Evolutionary conservation across 2,113 vertebrate genomes (phyloP).

Genomic region (Oceanites oceanicus): DNA sequence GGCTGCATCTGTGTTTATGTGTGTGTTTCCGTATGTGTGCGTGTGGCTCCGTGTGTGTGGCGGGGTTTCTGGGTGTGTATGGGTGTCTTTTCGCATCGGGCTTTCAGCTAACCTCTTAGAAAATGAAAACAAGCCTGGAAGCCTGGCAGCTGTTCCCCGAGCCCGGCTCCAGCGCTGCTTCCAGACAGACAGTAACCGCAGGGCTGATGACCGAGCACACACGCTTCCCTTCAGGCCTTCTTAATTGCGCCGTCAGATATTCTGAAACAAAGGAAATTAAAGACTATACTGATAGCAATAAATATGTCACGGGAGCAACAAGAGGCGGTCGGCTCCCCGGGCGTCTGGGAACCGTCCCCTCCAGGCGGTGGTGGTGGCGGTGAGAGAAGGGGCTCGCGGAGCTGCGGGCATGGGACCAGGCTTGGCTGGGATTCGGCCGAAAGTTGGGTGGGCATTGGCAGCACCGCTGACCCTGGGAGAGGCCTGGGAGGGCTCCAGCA

Average conservation of each 20-base stretch:
- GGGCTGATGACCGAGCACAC: conserved; percentile 45
- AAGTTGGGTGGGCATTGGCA: conserved; percentile 34
- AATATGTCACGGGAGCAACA: conserved; percentile 1
- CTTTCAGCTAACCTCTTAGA: conserved; percentile 18
- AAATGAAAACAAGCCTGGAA: conserved; percentile 47
- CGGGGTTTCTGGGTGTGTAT: background rate
- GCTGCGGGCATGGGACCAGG: background rate
- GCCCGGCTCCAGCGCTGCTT: background rate
- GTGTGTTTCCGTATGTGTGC: background rate
- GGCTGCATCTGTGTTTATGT: conserved; percentile 35
- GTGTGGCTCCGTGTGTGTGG: conserved; percentile 43
- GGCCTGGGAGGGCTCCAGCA: conserved; percentile 25
- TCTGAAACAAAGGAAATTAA: conserved; percentile 44
- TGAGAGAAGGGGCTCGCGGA: background rate
- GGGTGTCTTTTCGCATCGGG: background rate
- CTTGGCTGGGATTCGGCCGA: background rate
- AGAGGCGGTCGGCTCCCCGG: background rate
- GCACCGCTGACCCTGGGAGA: background rate
- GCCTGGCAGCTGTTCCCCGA: conserved; percentile 16
- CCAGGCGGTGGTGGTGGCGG: fast-evolving
- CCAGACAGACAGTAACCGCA: conserved; percentile 43
- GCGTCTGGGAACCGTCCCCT: background rate
- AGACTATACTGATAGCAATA: background rate
- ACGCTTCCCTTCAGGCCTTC: background rate
- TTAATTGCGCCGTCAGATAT: background rate